Percentiles rank a stretch among this genome's conserved stretches.
phyloP scores from a whole-genome alignment of 2,113 vertebrate species.

The Anguilla rostrata region DNA sequence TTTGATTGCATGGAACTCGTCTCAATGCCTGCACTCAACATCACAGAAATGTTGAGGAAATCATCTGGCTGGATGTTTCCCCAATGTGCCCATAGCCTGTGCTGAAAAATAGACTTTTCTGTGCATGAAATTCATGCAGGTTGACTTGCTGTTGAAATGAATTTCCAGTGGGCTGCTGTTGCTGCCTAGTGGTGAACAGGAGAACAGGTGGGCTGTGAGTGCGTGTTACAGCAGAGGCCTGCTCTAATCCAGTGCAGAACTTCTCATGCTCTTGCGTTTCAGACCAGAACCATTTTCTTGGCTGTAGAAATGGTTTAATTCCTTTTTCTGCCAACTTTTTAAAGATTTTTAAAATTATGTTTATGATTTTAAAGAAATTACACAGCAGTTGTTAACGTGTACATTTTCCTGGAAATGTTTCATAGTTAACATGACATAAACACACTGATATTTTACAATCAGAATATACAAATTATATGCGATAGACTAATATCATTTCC shows the following conservation, averaged over 20 bases:
- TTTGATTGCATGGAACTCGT: background rate
- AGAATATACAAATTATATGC: too few relatives aligned
- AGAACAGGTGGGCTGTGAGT: background rate
- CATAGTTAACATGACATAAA: too few relatives aligned
- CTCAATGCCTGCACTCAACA: background rate
- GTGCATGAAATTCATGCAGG: background rate
- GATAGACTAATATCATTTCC: too few relatives aligned
- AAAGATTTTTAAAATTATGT: too few relatives aligned
- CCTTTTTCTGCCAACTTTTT: too few relatives aligned
- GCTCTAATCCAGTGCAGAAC: background rate
- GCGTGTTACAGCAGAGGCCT: background rate
- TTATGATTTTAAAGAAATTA: too few relatives aligned
- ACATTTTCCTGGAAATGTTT: too few relatives aligned
- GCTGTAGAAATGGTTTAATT: background rate
- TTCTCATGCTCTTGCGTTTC: background rate
- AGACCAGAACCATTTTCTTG: background rate
- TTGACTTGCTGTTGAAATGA: background rate
- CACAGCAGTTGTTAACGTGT: too few relatives aligned
- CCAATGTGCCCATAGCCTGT: background rate
- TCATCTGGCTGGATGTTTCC: background rate
- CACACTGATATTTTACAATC: too few relatives aligned
- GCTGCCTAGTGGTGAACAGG: slow-evolving; percentile 13
- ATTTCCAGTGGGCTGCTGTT: slow-evolving; percentile 27
- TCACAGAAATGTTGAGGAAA: background rate
- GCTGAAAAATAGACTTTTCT: background rate